Evolutionary conservation across 30 jellyfish, hydroid and myxozoan species (phyloP), one percentile per base, ranked within the genome.

Genomic region (Chironex yamaguchii): DNA sequence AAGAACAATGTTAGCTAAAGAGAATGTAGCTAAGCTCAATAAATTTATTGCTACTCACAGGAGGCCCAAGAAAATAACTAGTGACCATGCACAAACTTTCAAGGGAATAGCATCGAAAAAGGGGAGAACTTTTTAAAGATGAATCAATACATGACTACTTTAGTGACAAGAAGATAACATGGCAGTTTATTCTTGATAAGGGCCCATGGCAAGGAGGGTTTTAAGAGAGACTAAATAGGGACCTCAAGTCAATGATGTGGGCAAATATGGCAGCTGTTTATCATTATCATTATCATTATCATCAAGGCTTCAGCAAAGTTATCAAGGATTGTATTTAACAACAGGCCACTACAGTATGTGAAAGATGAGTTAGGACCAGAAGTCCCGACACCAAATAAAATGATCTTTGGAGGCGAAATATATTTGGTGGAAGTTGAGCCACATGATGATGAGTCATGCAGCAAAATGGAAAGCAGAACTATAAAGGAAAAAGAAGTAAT

Each of bases 81-180:
- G 89, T 77, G 89, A 77, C 17, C 54, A 77, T 75, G 88, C 88
- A 50, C 30, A 23, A 2, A 75, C 78, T 31, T 71, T 71, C 49
- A 34, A 71, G 4, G 76, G 71, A 4, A 71, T 71, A 4, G 76
- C 85, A n/a, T n/a, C n/a, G n/a, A n/a, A n/a, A n/a, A n/a, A n/a
- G n/a, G n/a, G n/a, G n/a, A n/a, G n/a, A n/a, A n/a, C n/a, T n/a
- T n/a, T n/a, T n/a, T n/a, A n/a, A n/a, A n/a, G n/a, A n/a, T n/a
- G n/a, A n/a, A n/a, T n/a, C n/a, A n/a, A n/a, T n/a, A n/a, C n/a
- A n/a, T n/a, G n/a, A n/a, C n/a, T n/a, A n/a, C n/a, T n/a, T n/a
- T n/a, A n/a, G n/a, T n/a, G n/a, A n/a, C n/a, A n/a, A n/a, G n/a
- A n/a, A n/a, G n/a, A n/a, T n/a, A n/a, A n/a, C n/a, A n/a, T n/a